Conservation (phyloP, 2,113 vertebrate species). For the Mastomys natalensis region DNA sequence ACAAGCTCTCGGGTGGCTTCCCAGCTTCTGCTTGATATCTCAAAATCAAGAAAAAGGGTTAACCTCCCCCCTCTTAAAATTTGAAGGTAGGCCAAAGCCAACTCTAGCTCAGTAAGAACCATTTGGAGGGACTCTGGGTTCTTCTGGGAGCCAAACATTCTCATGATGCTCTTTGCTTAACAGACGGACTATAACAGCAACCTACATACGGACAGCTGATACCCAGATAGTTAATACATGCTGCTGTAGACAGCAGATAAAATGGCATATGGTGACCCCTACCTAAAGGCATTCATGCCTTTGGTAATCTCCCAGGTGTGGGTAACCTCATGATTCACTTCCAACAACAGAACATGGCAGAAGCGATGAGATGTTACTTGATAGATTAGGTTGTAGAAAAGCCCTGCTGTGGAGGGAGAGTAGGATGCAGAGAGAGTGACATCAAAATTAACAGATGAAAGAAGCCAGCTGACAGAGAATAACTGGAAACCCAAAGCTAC, state of each 20-base stretch:
- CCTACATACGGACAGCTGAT: not conserved
- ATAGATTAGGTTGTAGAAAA: not conserved
- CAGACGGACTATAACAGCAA: not conserved
- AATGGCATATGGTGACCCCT: not conserved
- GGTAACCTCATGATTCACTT: not conserved
- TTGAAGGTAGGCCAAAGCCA: conserved; percentile 51
- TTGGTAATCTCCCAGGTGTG: not conserved
- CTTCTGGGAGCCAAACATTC: not conserved
- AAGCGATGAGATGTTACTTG: not conserved
- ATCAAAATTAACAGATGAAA: not conserved
- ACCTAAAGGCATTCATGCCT: fast-evolving
- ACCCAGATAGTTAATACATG: not conserved
- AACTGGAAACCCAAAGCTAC: not conserved
- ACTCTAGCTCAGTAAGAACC: conserved; percentile 9
- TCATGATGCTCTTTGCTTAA: conserved; percentile 40
- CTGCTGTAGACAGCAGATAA: not conserved
- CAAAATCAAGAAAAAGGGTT: conserved; percentile 77
- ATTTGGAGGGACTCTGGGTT: not conserved
- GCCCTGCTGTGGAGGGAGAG: not conserved
- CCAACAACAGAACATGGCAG: not conserved
- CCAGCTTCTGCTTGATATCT: conserved; percentile 74
- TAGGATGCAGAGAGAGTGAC: not conserved
- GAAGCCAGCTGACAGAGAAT: not conserved
- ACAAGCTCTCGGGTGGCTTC: conserved; percentile 73
- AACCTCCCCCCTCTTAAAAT: conserved; percentile 69